phyloP scores from a whole-genome alignment of 2,888 invertebrate species.

The Neocrepidodera transversa region DNA sequence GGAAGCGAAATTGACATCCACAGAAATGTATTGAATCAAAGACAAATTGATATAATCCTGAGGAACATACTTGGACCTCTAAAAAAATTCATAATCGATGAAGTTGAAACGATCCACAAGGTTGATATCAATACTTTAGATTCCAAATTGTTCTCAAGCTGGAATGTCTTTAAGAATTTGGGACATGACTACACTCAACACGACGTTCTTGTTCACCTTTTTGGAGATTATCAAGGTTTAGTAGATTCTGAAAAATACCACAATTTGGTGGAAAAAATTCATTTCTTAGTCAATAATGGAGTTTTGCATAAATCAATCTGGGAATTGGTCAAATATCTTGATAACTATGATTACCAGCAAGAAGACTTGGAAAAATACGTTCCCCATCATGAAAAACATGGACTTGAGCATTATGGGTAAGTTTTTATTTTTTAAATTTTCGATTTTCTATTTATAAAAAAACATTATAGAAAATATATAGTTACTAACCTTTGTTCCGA shows the following conservation, averaged over 20 bases:
- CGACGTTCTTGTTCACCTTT: not conserved
- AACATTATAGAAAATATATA: no score
- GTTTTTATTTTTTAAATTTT: not conserved
- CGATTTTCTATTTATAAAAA: not conserved
- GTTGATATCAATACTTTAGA: not conserved
- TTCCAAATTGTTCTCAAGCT: not conserved
- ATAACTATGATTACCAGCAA: no score
- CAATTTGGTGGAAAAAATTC: not conserved
- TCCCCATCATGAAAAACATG: not conserved
- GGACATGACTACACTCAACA: not conserved
- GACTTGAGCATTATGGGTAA: not conserved
- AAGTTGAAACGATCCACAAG: not conserved
- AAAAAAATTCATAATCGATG: not conserved
- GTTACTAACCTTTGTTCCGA: no score
- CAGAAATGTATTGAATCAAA: not conserved
- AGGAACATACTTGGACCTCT: not conserved
- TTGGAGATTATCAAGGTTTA: not conserved
- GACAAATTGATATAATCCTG: not conserved
- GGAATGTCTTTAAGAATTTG: not conserved
- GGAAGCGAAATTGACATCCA: slow-evolving; percentile 2
- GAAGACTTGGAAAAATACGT: no score
- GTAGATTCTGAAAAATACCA: not conserved
- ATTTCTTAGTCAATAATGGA: not conserved
- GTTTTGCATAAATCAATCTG: not conserved
- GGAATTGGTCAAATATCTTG: not conserved